A percentile compares a stretch with the other conserved stretches of the same genome.
These are phyloP conservation scores for Glyptemys insculpta DNA, from an alignment of 2,797 vertebrate species.

Conservation along the genomic window DNA sequence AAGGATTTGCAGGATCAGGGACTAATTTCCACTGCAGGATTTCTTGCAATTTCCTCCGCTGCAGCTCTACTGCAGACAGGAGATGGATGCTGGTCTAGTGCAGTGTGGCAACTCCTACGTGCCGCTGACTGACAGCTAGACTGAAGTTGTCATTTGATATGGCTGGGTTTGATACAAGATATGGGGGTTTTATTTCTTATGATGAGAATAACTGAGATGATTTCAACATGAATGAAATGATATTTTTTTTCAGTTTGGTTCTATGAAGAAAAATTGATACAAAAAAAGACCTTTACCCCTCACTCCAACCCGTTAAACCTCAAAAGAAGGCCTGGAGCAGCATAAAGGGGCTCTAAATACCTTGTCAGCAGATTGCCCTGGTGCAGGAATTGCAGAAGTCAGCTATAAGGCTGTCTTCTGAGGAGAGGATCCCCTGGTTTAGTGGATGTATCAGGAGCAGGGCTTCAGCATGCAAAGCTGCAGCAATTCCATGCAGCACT, in stretches of 20 bases:
- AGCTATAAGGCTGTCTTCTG: neutral
- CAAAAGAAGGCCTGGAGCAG: neutral
- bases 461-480: neutral
- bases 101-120: neutral
- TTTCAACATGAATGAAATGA: neutral
- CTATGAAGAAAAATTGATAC: neutral
- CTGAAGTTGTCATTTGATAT: neutral
- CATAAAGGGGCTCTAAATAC: neutral
- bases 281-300: neutral
- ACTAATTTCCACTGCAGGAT: neutral
- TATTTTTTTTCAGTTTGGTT: neutral
- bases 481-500: neutral
- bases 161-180: rapidly evolving
- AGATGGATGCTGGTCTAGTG: neutral
- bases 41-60: neutral
- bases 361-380: neutral
- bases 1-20: neutral
- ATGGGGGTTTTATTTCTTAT: neutral
- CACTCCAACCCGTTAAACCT: neutral
- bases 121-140: neutral
- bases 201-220: neutral
- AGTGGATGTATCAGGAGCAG: neutral
- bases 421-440: neutral
- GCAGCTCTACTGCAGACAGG: rapidly evolving
- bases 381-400: neutral